Conservation (phyloP, 2,113 vertebrate genomes). For the Psettodes erumei region DNA sequence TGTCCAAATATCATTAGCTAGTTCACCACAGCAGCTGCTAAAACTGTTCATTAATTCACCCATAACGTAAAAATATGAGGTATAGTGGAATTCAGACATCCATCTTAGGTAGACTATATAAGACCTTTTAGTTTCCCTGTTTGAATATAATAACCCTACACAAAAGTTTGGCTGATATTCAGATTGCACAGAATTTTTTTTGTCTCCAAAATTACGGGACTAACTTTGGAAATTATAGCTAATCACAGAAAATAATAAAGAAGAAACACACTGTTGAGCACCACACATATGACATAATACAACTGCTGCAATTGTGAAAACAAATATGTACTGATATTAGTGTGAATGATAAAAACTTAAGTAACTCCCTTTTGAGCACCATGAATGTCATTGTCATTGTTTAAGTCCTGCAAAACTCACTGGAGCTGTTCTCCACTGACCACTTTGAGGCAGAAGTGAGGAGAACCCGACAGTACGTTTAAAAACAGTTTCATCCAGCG, state of each 20-base stretch:
- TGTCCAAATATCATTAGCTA: neutral
- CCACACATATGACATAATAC: neutral
- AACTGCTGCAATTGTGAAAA: neutral
- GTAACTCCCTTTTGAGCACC: neutral
- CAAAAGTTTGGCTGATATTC: neutral
- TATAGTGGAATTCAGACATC: neutral
- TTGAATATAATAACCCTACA: neutral
- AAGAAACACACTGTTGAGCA: neutral
- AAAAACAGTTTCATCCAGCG: constrained; percentile 38
- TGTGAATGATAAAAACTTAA: neutral
- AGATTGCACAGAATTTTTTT: neutral
- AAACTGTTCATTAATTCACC: neutral
- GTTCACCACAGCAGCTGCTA: neutral
- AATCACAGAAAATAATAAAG: neutral
- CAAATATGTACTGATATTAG: neutral
- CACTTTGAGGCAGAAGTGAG: neutral
- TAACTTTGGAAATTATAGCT: too few relatives aligned
- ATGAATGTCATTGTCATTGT: neutral
- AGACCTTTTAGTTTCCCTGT: neutral
- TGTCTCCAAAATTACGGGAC: too few relatives aligned
- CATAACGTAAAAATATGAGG: neutral
- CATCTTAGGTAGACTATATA: neutral
- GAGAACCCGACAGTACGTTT: constrained; percentile 10
- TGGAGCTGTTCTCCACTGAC: neutral
- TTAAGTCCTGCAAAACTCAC: neutral